These are phyloP conservation scores for Melinaea marsaeus DNA, from an alignment of 2,888 invertebrate genomes.

Conservation along the genomic window DNA sequence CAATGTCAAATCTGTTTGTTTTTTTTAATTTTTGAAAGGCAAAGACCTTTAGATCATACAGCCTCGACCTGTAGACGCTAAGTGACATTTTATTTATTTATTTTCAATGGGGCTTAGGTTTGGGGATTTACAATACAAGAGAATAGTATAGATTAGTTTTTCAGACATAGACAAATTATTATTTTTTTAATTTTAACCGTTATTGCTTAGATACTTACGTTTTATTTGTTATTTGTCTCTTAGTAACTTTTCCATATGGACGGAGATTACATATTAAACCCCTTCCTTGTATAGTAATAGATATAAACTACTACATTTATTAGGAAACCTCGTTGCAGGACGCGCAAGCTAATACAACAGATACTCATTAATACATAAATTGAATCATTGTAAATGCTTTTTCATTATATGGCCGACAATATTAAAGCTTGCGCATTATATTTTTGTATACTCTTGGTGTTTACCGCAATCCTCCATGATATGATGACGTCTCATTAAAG, in stretches of 20 bases:
- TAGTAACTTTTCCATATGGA: conserved; percentile 54
- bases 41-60: no score
- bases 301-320: conserved; percentile 23
- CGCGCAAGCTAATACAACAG: background rate
- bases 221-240: conserved; percentile 20
- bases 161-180: background rate
- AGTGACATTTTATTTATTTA: background rate
- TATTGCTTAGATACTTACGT: background rate
- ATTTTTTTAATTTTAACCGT: background rate
- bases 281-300: conserved; percentile 28
- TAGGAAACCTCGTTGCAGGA: conserved; percentile 20
- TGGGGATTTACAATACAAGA: background rate
- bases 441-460: conserved; percentile 13
- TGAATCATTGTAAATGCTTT: conserved; percentile 7
- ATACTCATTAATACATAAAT: no score
- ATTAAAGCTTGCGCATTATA: conserved; percentile 9
- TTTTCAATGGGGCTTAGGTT: background rate
- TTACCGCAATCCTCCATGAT: conserved; percentile 12
- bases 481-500: conserved; percentile 19
- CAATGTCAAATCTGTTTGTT: background rate
- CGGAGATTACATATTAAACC: conserved; percentile 51
- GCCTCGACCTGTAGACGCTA: background rate
- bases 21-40: no score
- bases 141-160: background rate
- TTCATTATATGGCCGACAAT: conserved; percentile 11